Conservation (phyloP, 1,140 invertebrate species). For the Doryteuthis pealeii region DNA sequence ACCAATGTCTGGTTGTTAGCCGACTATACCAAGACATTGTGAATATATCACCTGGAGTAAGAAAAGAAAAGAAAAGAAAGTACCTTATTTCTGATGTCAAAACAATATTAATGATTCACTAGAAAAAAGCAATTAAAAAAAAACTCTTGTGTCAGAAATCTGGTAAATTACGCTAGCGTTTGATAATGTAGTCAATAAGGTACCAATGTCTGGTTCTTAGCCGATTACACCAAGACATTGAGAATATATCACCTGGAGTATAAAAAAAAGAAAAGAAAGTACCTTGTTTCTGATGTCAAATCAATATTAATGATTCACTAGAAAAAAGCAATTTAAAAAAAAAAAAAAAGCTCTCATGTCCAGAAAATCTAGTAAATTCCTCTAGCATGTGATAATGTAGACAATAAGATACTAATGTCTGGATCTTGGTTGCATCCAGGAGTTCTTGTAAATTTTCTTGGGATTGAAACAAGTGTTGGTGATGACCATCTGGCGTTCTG, state of each 20-base stretch:
- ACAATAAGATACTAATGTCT: too few relatives aligned
- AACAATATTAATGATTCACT: neutral
- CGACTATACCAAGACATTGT: conserved; percentile 62
- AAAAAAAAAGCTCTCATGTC: neutral
- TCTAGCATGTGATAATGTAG: too few relatives aligned
- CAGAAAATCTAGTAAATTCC: neutral
- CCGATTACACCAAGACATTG: conserved; percentile 63
- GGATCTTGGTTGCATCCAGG: too few relatives aligned
- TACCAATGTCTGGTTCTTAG: too few relatives aligned
- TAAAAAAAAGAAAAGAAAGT: conserved; percentile 16
- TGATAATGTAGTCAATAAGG: too few relatives aligned
- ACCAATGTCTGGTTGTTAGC: too few relatives aligned
- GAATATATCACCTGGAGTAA: conserved; percentile 58
- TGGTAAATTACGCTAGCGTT: too few relatives aligned
- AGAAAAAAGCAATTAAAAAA: neutral
- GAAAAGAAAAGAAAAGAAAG: conserved; percentile 18
- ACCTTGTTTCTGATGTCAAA: neutral
- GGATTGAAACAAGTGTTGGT: too few relatives aligned
- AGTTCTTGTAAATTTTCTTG: too few relatives aligned
- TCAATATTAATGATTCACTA: neutral
- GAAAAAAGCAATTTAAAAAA: neutral
- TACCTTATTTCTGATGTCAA: neutral
- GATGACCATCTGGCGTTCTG: too few relatives aligned
- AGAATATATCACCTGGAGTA: conserved; percentile 57
- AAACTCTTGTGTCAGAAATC: neutral